Percentiles rank a stretch among this genome's conserved stretches.
Conservation (phyloP, 2,797 vertebrate species). For the Chelidonichthys spinosus region DNA sequence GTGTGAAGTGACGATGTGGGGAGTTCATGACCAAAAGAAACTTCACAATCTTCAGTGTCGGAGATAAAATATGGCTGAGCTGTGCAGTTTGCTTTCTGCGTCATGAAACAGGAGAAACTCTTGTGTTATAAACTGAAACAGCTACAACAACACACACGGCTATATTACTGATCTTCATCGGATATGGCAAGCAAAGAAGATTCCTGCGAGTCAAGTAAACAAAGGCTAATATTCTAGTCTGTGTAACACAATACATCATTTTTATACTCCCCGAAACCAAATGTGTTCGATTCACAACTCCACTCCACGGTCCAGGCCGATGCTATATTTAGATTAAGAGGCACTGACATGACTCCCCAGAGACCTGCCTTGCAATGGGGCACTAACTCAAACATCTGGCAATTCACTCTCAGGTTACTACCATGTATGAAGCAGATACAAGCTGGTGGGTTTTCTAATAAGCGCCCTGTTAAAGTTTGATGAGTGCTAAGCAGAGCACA, state of each 20-base stretch:
- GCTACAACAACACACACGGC: slow-evolving; percentile 40
- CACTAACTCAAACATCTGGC: slow-evolving; percentile 56
- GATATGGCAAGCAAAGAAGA: slow-evolving; percentile 46
- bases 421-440: neutral
- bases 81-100: slow-evolving; percentile 16
- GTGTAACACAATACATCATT: slow-evolving; percentile 55
- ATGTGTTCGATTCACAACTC: slow-evolving; percentile 42
- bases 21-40: slow-evolving; percentile 24
- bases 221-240: slow-evolving; percentile 43
- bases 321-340: slow-evolving; percentile 65
- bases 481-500: slow-evolving; percentile 8
- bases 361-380: slow-evolving; percentile 11
- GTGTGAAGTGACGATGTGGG: neutral
- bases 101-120: slow-evolving; percentile 23
- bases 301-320: slow-evolving; percentile 21
- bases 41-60: slow-evolving; percentile 14
- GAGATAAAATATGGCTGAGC: slow-evolving; percentile 25
- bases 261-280: slow-evolving; percentile 46
- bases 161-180: slow-evolving; percentile 49
- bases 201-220: slow-evolving; percentile 59
- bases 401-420: slow-evolving; percentile 20
- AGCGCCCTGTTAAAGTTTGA: slow-evolving; percentile 6
- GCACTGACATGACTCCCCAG: slow-evolving; percentile 31
- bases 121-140: slow-evolving; percentile 34
- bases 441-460: neutral